Evolutionary conservation across 2,888 invertebrate genomes (phyloP).

Genomic region (Alcis repandata): DNA sequence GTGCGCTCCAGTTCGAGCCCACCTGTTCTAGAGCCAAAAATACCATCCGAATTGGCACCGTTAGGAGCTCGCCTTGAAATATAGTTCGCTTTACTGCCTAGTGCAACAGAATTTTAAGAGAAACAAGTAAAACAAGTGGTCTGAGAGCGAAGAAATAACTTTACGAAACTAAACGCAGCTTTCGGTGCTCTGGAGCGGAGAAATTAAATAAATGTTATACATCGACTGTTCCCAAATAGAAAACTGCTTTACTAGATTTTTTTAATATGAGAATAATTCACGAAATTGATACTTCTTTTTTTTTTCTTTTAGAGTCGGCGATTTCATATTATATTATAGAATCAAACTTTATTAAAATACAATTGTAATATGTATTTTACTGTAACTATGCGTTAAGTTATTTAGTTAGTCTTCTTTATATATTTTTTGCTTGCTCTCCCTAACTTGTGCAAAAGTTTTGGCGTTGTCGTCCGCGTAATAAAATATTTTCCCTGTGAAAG

Average conservation of each 20-base stretch:
- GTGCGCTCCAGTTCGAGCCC: neutral
- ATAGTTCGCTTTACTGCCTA: slow-evolving; percentile 24
- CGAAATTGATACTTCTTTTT: neutral
- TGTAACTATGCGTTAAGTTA: too few species aligned
- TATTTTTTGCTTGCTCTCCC: neutral
- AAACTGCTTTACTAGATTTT: too few species aligned
- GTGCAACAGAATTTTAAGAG: slow-evolving; percentile 27
- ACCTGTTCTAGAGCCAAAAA: slow-evolving; percentile 30
- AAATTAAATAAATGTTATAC: slow-evolving; percentile 34
- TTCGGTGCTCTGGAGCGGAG: slow-evolving; percentile 17
- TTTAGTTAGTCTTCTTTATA: too few species aligned
- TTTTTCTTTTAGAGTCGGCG: too few species aligned
- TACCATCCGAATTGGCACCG: slow-evolving; percentile 25
- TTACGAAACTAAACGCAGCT: slow-evolving; percentile 18
- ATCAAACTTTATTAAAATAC: too few species aligned
- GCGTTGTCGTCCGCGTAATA: neutral
- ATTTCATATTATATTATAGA: too few species aligned
- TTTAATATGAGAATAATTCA: neutral
- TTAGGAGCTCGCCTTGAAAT: slow-evolving; percentile 17
- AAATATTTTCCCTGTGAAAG: neutral
- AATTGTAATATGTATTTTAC: too few species aligned
- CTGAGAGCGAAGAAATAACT: slow-evolving; percentile 23
- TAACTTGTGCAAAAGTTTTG: neutral
- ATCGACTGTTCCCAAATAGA: neutral
- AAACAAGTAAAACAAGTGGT: slow-evolving; percentile 22